phyloP scores from a whole-genome alignment of 1,140 invertebrate genomes.

The Ooceraea biroi region DNA sequence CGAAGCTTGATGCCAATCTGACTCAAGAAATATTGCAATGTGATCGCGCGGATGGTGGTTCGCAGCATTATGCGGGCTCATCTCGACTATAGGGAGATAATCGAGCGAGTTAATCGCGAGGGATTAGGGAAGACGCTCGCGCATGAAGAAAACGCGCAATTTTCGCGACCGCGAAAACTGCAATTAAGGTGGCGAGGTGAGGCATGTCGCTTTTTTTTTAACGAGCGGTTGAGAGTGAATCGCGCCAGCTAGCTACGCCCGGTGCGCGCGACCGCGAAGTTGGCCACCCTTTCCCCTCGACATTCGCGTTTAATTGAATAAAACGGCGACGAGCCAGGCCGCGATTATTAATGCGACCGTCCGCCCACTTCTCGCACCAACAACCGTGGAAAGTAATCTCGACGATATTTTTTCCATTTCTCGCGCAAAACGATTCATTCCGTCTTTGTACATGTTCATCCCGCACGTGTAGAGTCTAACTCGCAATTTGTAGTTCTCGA shows the following conservation, averaged over 20 bases:
- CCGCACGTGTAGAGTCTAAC: constrained; percentile 18
- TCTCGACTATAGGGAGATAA: not conserved
- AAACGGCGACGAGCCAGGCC: constrained; percentile 51
- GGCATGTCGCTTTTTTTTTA: not conserved
- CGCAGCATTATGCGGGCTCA: no score
- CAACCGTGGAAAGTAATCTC: constrained; percentile 37
- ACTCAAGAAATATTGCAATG: not conserved
- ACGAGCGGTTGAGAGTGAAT: constrained; percentile 46
- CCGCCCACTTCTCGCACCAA: constrained; percentile 17
- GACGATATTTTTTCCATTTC: constrained; percentile 34
- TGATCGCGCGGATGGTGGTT: not conserved
- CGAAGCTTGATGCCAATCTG: not conserved
- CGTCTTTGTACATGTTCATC: not conserved
- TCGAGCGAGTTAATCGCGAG: not conserved
- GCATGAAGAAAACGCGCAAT: not conserved
- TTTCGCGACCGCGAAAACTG: not conserved
- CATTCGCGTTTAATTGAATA: constrained; percentile 65
- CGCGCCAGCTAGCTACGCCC: not conserved
- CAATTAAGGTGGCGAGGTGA: constrained; percentile 4
- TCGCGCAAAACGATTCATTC: not conserved
- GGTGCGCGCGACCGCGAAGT: not conserved
- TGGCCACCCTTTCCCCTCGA: not conserved
- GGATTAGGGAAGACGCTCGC: not conserved
- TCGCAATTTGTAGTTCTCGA: constrained; percentile 24
- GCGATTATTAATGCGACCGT: constrained; percentile 61